Conservation (phyloP, 2,113 vertebrate species). For the Hystrix brachyura region DNA sequence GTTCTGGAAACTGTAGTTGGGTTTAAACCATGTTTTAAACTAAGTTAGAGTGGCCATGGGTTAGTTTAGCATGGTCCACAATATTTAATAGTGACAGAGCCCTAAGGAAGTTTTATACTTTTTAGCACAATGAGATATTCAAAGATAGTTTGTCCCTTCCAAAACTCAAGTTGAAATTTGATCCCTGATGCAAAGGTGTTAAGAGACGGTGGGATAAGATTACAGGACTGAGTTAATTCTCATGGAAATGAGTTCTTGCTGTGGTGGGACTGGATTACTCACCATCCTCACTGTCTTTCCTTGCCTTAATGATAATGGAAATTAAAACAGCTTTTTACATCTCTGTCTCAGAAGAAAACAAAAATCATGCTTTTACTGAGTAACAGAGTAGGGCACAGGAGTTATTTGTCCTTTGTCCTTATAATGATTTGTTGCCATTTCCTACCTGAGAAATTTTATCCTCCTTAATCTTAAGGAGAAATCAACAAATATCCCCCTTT, state of each 20-base stretch:
- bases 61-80: constrained; percentile 38
- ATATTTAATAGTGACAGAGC: neutral
- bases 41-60: neutral
- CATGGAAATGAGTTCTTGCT: neutral
- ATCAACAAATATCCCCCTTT: neutral
- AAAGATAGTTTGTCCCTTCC: neutral
- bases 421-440: neutral
- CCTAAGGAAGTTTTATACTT: neutral
- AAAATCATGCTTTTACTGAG: neutral
- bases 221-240: neutral
- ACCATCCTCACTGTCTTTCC: neutral
- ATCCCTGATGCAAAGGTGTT: neutral
- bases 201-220: neutral
- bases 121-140: neutral
- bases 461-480: neutral
- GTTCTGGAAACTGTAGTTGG: constrained; percentile 44
- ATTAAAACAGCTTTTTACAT: neutral
- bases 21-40: neutral
- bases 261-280: neutral
- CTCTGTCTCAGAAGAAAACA: neutral
- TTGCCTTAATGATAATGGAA: neutral
- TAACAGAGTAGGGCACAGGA: neutral
- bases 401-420: neutral
- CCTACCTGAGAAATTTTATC: neutral
- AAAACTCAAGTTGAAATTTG: neutral